Evolutionary conservation across 2,888 invertebrate species (phyloP), one percentile per base, ranked within the genome.

Genomic region (Scelioninae gen. 1): DNA sequence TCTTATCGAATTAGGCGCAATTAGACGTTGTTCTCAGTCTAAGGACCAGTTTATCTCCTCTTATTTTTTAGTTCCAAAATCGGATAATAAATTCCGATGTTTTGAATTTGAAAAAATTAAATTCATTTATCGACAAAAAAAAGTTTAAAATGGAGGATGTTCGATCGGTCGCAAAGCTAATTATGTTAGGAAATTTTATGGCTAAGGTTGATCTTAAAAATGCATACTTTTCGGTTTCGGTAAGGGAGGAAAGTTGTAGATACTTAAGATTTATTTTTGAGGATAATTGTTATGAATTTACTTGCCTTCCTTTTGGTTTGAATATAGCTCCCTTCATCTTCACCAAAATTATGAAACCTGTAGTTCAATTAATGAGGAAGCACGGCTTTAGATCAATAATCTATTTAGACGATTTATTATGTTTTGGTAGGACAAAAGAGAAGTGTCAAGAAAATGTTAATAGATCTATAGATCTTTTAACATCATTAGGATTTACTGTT

Each of bases 101-200:
- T 0, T 23, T 83, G 11, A 78, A 83, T 53, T 47, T 76, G 5
- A 83, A 83, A 68, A 34, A 34, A 9, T 13, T 83, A n/a, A 83
- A 83, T 56, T 51, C 38, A 7, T 83, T 79, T 34, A 53, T 79
- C 8, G 31, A 63, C 8, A 32, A 40, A 1, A 55, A 75, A 40
- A 34, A 31, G 40, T 83, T 78, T 40, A 83, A 83, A 49, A 10
- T 79, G 1, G 69, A 83, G 43, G 78, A 83, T 34, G 32, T 40
- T 2, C 16, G 72, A 1, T 49, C 76, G 1, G 72, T 53, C 7
- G n/a, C 9, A 8, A 65, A 32, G 15, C 15, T 76, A 11, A 10
- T 82, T 8, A 29, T 8, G 5, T 0, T 29, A 38, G 51, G 16
- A 5, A 49, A 71, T 40, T 83, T 55, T 15, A 16, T 83, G 29